Evolutionary conservation across 2,797 vertebrate genomes (phyloP).

Genomic region (Antennarius maculatus): DNA sequence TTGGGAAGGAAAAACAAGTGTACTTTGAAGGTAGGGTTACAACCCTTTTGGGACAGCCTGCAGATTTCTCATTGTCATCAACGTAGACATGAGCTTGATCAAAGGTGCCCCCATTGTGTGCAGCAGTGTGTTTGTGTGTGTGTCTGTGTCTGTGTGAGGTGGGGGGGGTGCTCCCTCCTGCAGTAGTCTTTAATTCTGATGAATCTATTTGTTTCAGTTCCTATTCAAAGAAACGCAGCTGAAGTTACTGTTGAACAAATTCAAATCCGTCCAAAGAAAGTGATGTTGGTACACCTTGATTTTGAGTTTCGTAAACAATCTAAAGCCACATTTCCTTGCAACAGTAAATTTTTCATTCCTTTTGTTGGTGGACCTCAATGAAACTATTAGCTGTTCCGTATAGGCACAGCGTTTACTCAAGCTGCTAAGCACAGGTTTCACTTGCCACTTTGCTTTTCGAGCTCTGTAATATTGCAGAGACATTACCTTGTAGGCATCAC

Average conservation of each 20-base stretch:
- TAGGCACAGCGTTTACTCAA: constrained; percentile 47
- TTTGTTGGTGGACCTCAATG: constrained; percentile 55
- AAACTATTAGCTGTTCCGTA: constrained; percentile 60
- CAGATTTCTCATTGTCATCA: constrained; percentile 72
- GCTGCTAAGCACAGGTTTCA: constrained; percentile 45
- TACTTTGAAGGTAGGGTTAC: constrained; percentile 67
- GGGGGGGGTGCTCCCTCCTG: constrained; percentile 35
- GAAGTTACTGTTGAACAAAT: constrained; percentile 69
- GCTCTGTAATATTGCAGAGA: constrained; percentile 44
- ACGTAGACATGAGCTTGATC: constrained; percentile 68
- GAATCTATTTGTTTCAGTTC: constrained; percentile 60
- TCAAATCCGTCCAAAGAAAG: constrained; percentile 69
- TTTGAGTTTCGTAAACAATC: constrained; percentile 50
- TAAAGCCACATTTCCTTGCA: constrained; percentile 60
- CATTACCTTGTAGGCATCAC: constrained; percentile 64
- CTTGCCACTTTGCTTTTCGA: constrained; percentile 29
- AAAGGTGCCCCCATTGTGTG: constrained; percentile 66
- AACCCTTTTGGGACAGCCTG: constrained; percentile 63
- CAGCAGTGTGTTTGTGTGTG: constrained; percentile 19
- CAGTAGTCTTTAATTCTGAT: constrained; percentile 30
- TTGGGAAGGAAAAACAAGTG: constrained; percentile 44
- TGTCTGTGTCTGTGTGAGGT: neutral
- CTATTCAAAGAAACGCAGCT: constrained; percentile 61
- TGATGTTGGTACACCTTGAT: constrained; percentile 62
- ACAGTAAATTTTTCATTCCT: constrained; percentile 47